Base-by-base conservation (phyloP, 1,140 invertebrate species). In the Polypedilum pembai region DNA sequence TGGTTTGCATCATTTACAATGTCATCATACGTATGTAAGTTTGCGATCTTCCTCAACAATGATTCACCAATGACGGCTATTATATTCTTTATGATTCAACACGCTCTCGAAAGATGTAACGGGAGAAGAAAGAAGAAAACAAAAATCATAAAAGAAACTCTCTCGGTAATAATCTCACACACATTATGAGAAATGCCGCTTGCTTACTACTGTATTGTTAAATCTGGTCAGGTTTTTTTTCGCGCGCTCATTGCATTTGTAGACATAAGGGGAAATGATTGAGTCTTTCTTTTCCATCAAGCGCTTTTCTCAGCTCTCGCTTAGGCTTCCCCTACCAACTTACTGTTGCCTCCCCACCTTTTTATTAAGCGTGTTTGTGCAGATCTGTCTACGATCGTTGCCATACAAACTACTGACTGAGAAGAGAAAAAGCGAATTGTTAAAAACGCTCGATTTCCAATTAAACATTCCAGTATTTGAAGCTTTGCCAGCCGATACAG, bases 221-320 rank as follows among this genome's bases (percentile, higher is more conserved):
- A 56, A 56, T 56, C 45, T 56, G 45, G 45, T 56, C 45, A 56
- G 45, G 45, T 56, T 56, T 56, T 56, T 56, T 56, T 56, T 56
- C 45, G 45, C 45, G 45, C 45, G 45, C 12, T 12, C 45, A n/a
- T 15, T 56, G 45, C 45, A 56, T n/a, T n/a, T 56, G 12, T 56
- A 56, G 45, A 56, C 12, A 56, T 12, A 56, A 56, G 45, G 45
- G 45, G 45, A 56, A 56, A 56, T 56, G 12, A 56, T 3, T 12
- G 12, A 56, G 12, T 12, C 45, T 56, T 56, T 56, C 45, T 56
- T 15, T 33, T 33, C 12, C 12, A 15, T 1, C 45, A 56, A 56
- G 45, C 45, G n/a, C 5, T 33, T 33, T 33, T 33, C 24, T 33
- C 45, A 56, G 12, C 12, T 56, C 8, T 45, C 24, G 24, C 24